phyloP scores from a whole-genome alignment of 2,888 invertebrate genomes.

The Sinodicranocentrus sp. region DNA sequence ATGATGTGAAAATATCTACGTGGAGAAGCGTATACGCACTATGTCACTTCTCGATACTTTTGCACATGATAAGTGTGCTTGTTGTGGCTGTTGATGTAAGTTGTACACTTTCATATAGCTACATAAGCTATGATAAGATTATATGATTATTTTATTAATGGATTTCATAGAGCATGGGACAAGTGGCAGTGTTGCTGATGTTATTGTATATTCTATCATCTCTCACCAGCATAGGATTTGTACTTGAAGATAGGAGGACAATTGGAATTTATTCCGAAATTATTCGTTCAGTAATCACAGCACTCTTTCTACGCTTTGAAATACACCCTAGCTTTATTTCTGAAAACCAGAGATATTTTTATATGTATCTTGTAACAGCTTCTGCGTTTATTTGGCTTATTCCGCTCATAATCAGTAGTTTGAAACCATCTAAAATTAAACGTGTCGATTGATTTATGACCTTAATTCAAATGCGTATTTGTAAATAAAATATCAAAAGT shows the following conservation, averaged over 20 bases:
- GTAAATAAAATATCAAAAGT: no score
- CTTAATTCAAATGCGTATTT: no score
- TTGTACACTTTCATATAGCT: neutral
- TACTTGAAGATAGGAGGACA: constrained; percentile 79
- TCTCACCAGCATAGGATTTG: constrained; percentile 84
- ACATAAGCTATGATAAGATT: neutral
- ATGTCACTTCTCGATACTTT: constrained; percentile 81
- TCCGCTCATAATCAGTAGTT: no score
- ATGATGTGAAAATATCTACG: constrained; percentile 83
- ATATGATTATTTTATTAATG: neutral
- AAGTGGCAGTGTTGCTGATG: constrained; percentile 81
- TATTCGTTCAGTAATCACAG: neutral
- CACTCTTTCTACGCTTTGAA: neutral
- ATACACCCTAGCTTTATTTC: no score
- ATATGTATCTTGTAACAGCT: no score
- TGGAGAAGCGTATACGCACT: constrained; percentile 86
- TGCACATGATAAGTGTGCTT: constrained; percentile 84
- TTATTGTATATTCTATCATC: constrained; percentile 85
- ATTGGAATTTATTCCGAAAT: constrained; percentile 52
- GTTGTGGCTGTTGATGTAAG: constrained; percentile 77
- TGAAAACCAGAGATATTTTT: no score
- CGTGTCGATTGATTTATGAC: no score
- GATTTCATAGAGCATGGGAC: constrained; percentile 81
- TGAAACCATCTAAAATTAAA: no score
- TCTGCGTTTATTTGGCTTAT: no score